A percentile compares a stretch with the other conserved stretches of the same genome.
Evolutionary conservation across 1,140 invertebrate species (phyloP).

Genomic region (Homalodisca vitripennis): DNA sequence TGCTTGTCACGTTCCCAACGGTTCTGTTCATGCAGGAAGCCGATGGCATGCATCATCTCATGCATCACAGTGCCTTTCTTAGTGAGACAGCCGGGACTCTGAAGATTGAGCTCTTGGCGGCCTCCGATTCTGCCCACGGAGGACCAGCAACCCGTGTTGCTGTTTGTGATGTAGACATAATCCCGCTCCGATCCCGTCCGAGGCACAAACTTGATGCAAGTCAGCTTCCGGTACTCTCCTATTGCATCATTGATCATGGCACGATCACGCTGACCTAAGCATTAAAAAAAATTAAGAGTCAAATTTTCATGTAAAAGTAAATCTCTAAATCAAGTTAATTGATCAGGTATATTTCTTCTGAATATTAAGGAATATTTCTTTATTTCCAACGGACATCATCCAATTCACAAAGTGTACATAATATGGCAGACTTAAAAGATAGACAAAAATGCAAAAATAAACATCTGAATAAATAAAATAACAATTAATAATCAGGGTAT

Average conservation of each 20-base stretch:
- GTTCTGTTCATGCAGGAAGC: constrained; percentile 87
- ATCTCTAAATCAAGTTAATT: too few species aligned
- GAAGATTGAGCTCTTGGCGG: constrained; percentile 64
- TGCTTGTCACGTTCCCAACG: constrained; percentile 74
- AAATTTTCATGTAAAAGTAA: too few species aligned
- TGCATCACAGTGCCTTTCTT: constrained; percentile 75
- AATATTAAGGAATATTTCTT: too few species aligned
- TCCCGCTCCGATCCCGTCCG: constrained; percentile 56
- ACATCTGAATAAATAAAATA: too few species aligned
- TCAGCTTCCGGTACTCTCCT: constrained; percentile 64
- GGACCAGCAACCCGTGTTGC: constrained; percentile 73
- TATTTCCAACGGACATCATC: too few species aligned
- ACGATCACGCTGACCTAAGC: constrained; percentile 50
- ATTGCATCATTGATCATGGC: constrained; percentile 61
- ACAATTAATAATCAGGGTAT: too few species aligned
- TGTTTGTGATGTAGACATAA: constrained; percentile 65
- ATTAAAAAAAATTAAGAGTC: too few species aligned
- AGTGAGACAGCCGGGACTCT: constrained; percentile 67
- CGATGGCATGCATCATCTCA: constrained; percentile 81
- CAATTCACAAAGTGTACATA: too few species aligned
- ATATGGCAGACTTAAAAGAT: too few species aligned
- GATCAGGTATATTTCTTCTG: too few species aligned
- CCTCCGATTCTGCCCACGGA: constrained; percentile 52
- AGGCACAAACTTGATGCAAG: constrained; percentile 71
- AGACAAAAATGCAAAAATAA: too few species aligned